Percentiles rank a stretch among this genome's conserved stretches.
phyloP scores from a whole-genome alignment of 2,888 invertebrate species.

The Alcis repandata region DNA sequence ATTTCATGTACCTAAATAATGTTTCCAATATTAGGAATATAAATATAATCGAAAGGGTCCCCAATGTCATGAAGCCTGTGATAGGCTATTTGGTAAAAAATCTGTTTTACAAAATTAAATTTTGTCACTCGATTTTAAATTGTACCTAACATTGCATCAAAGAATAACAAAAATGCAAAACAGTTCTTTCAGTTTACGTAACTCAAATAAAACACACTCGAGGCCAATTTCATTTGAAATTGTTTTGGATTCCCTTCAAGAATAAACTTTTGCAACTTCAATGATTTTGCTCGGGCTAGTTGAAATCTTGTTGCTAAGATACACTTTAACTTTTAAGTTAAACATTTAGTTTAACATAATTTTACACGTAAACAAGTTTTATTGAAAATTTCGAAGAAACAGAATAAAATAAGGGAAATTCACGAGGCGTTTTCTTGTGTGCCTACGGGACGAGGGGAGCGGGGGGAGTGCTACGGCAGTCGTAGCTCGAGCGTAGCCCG shows the following conservation, averaged over 20 bases:
- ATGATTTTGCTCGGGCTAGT: constrained; percentile 22
- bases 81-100: too few species aligned
- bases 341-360: constrained; percentile 22
- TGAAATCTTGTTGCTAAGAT: constrained; percentile 23
- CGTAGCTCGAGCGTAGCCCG: constrained; percentile 76
- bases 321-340: constrained; percentile 24
- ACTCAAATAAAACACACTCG: constrained; percentile 17
- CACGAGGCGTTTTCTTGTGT: constrained; percentile 51
- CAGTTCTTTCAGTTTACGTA: constrained; percentile 3
- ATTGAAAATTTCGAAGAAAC: constrained; percentile 32
- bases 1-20: too few species aligned
- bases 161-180: constrained; percentile 10
- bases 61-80: too few species aligned
- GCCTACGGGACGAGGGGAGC: constrained; percentile 58
- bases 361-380: constrained; percentile 32
- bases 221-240: constrained; percentile 20
- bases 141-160: neutral
- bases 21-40: too few species aligned
- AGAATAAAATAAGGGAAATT: constrained; percentile 53
- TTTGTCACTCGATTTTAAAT: too few species aligned
- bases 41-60: too few species aligned
- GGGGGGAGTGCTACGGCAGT: constrained; percentile 80
- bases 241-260: constrained; percentile 14
- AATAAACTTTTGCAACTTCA: constrained; percentile 17
- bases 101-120: too few species aligned